These are phyloP conservation scores for Diploptera punctata DNA, from an alignment of 2,888 invertebrate species.

Conservation along the genomic window DNA sequence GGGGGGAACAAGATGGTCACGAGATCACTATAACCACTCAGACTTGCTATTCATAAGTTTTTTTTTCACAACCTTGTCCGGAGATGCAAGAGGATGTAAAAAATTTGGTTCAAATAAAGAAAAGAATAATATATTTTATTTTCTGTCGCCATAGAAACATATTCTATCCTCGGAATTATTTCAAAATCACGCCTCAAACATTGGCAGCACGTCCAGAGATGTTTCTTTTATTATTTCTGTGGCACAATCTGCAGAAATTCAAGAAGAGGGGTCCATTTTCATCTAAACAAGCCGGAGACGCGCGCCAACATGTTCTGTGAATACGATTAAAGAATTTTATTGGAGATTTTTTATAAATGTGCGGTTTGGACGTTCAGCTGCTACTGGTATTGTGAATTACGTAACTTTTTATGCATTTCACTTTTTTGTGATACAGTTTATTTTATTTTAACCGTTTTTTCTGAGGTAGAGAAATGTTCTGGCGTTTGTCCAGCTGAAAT, in stretches of 20 bases:
- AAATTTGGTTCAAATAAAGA: too few species aligned
- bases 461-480: too few species aligned
- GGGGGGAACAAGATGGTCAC: background rate
- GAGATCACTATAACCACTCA: background rate
- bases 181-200: background rate
- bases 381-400: background rate
- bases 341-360: background rate
- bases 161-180: background rate
- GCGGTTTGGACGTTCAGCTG: conserved; percentile 1
- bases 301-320: too few species aligned
- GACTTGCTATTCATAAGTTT: background rate
- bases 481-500: too few species aligned
- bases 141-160: too few species aligned
- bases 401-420: too few species aligned
- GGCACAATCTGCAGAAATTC: background rate
- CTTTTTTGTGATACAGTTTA: too few species aligned
- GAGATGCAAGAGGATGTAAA: background rate
- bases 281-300: too few species aligned
- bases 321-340: background rate
- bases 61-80: background rate
- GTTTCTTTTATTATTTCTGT: conserved; percentile 2
- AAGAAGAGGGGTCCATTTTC: too few species aligned
- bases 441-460: too few species aligned
- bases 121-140: too few species aligned
- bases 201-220: background rate